Evolutionary conservation across 2,888 invertebrate genomes (phyloP).

Genomic region (Lycocerus yunnanus): DNA sequence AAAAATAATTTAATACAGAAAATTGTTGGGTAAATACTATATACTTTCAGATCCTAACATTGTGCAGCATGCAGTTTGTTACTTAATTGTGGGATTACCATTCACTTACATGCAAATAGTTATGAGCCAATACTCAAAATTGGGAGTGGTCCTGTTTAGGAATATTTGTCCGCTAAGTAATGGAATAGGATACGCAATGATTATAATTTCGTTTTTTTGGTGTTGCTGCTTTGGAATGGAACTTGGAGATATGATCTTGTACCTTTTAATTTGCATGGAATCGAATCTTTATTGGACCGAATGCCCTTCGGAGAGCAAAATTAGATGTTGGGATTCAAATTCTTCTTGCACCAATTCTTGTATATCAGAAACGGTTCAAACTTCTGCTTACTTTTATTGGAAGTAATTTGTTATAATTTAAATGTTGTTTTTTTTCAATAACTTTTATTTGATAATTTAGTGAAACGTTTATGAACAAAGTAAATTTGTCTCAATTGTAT

Average conservation of each 20-base stretch:
- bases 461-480: slow-evolving; percentile 7
- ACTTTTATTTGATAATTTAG: slow-evolving; percentile 4
- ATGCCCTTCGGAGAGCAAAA: slow-evolving; percentile 19
- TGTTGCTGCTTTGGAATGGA: slow-evolving; percentile 14
- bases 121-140: slow-evolving; percentile 36
- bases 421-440: not conserved
- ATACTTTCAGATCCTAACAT: slow-evolving; percentile 26
- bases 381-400: slow-evolving; percentile 31
- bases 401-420: slow-evolving; percentile 15
- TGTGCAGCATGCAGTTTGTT: slow-evolving; percentile 28
- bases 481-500: not conserved
- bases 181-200: slow-evolving; percentile 28
- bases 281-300: slow-evolving; percentile 25
- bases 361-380: not conserved
- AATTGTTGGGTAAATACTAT: not conserved
- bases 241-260: slow-evolving; percentile 30
- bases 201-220: slow-evolving; percentile 22
- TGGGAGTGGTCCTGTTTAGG: slow-evolving; percentile 28
- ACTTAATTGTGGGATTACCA: slow-evolving; percentile 34
- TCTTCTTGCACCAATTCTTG: slow-evolving; percentile 14
- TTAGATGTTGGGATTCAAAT: slow-evolving; percentile 24
- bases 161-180: slow-evolving; percentile 31
- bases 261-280: slow-evolving; percentile 23
- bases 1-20: not conserved
- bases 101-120: slow-evolving; percentile 33